Base-by-base conservation (phyloP, 2,888 invertebrate genomes). In the Eustalomyia histrio region DNA sequence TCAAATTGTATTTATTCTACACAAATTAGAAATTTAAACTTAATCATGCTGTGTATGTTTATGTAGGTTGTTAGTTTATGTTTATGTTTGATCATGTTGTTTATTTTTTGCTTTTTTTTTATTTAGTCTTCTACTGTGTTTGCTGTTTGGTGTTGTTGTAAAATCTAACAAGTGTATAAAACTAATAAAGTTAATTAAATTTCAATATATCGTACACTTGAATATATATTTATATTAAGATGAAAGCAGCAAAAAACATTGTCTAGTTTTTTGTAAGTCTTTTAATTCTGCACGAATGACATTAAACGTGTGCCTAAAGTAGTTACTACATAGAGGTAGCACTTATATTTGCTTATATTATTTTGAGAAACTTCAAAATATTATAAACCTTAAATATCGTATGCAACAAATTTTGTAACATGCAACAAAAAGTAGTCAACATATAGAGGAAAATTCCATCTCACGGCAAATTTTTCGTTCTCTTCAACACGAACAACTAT, bases 151-250 rank as follows among this genome's bases (percentile, higher is more conserved):
- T 29, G 29, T 29, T 39, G 33, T 33, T 47, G 50, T 14, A 57
- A 68, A 12, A 47, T 33, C 10, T 33, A 58, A 58, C 68, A 74
- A 53, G 60, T 74, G 55, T 35, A 65, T 55, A 18, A 69, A 57
- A 61, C 55, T 43, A 67, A 75, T 71, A 65, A 79, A 75, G 47
- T 71, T 61, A 76, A 76, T 67, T 80, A 67, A 75, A 76, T 76
- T 80, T 76, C 61, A 55, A 71, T 72, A 71, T 67, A n/a, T n/a
- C n/a, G n/a, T n/a, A 67, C 29, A 33, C 29, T 53, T 33, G 53
- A 47, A 47, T 47, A 47, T 47, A 47, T n/a, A n/a, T n/a, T 39
- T 39, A 39, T 39, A 12, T 39, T 8, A 6, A 29, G 29, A 39
- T 12, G 6, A 39, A 39, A 55, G 33, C 60, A 39, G 14, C 14